Conservation (phyloP, 2,797 vertebrate genomes). For the Spondyliosoma cantharus region DNA sequence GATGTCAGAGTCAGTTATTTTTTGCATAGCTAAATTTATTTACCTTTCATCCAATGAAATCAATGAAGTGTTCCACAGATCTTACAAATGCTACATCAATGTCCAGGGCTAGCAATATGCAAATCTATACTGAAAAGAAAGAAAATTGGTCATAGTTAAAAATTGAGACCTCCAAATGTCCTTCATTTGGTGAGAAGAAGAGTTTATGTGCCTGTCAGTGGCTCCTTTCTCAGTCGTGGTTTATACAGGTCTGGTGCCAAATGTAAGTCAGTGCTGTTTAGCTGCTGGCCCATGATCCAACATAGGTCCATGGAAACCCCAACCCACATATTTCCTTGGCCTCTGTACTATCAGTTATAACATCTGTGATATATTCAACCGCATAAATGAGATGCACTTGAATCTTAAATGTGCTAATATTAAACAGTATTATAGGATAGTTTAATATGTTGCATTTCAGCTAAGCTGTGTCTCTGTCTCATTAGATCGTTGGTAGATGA, state of each 20-base stretch:
- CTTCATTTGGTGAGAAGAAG: conserved; percentile 2
- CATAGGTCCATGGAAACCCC: not conserved
- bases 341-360: not conserved
- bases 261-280: conserved; percentile 26
- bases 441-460: not conserved
- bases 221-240: conserved; percentile 1
- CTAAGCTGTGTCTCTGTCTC: not conserved
- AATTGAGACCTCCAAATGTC: conserved; percentile 14
- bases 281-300: conserved; percentile 24
- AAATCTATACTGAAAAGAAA: not conserved
- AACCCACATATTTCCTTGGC: not conserved
- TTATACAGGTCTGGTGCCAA: conserved; percentile 25
- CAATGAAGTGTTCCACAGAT: not conserved
- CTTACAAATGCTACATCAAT: conserved; percentile 6
- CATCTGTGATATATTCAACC: not conserved
- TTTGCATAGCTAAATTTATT: conserved; percentile 13
- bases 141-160: not conserved
- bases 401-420: not conserved
- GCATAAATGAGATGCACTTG: not conserved
- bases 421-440: not conserved
- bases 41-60: not conserved
- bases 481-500: not conserved
- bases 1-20: conserved; percentile 18
- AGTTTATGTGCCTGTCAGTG: not conserved
- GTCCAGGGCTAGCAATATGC: conserved; percentile 36